Evolutionary conservation across 2,113 vertebrate genomes (phyloP).

Genomic region (Petrocephalus zakoni): DNA sequence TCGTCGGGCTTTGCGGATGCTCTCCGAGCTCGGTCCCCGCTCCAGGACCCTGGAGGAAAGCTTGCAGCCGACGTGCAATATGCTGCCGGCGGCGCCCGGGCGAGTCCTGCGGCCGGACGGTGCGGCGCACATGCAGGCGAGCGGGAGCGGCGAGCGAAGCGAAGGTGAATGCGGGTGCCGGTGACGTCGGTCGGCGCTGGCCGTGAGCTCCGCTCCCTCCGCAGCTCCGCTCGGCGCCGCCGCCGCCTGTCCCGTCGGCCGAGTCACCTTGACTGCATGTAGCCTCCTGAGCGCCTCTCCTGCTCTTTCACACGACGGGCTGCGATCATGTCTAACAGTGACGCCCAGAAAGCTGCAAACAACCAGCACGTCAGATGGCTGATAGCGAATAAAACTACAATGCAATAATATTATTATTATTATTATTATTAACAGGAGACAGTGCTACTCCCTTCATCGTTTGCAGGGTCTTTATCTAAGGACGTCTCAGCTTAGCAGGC

Average conservation of each 20-base stretch:
- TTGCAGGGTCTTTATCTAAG: background rate
- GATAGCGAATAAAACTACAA: background rate
- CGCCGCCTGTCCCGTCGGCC: background rate
- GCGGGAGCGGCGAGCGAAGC: slow-evolving; percentile 74
- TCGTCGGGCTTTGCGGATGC: slow-evolving; percentile 71
- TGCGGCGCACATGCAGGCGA: slow-evolving; percentile 97
- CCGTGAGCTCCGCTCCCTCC: background rate
- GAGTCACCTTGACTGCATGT: background rate
- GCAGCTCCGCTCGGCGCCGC: background rate
- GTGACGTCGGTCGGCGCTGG: background rate
- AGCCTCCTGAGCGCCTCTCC: background rate
- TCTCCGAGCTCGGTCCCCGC: slow-evolving; percentile 79
- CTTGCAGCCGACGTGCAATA: slow-evolving; percentile 80
- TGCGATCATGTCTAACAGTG: background rate
- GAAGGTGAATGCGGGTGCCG: background rate
- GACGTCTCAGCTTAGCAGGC: background rate
- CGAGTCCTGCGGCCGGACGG: slow-evolving; percentile 94
- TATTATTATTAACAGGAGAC: background rate
- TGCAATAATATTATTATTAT: background rate
- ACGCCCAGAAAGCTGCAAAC: background rate
- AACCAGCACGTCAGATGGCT: background rate
- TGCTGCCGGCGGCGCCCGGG: slow-evolving; percentile 79
- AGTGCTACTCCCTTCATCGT: background rate
- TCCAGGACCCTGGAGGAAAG: slow-evolving; percentile 70
- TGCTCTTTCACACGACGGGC: background rate